Evolutionary conservation across 2,888 invertebrate species (phyloP).

Genomic region (Drosophila ezoana): DNA sequence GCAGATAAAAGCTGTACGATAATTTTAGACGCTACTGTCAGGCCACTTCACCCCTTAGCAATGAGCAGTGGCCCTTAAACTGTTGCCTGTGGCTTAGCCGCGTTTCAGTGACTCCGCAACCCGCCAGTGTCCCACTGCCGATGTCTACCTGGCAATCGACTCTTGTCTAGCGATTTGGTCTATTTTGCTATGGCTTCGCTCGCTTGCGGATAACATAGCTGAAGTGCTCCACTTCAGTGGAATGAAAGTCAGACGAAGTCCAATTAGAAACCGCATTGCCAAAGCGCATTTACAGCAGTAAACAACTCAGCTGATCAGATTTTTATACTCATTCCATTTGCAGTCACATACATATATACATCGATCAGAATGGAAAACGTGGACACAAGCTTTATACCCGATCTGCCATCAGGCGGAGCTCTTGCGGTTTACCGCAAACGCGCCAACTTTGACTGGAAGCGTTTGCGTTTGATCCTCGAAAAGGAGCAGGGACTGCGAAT

Average conservation of each 20-base stretch:
- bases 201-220: neutral
- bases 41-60: neutral
- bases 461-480: constrained; percentile 91
- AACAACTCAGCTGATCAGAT: constrained; percentile 9
- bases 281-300: constrained; percentile 2
- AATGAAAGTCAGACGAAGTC: constrained; percentile 9
- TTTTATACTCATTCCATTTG: neutral
- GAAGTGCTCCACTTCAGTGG: constrained; percentile 42
- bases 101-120: constrained; percentile 28
- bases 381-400: constrained; percentile 88
- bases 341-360: constrained; percentile 13
- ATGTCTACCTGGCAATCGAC: constrained; percentile 16
- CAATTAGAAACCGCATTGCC: constrained; percentile 10
- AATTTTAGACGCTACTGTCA: constrained; percentile 9
- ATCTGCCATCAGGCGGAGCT: constrained; percentile 88
- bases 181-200: constrained; percentile 48
- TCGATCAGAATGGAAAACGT: constrained; percentile 62
- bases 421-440: constrained; percentile 91
- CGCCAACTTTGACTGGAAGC: constrained; percentile 95
- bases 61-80: constrained; percentile 15
- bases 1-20: constrained; percentile 1
- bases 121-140: neutral
- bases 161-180: constrained; percentile 5
- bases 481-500: constrained; percentile 90
- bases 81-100: neutral